Percentiles rank a stretch among this genome's conserved stretches.
Conservation (phyloP, 2,888 invertebrate species). For the Pimpla rufipes region DNA sequence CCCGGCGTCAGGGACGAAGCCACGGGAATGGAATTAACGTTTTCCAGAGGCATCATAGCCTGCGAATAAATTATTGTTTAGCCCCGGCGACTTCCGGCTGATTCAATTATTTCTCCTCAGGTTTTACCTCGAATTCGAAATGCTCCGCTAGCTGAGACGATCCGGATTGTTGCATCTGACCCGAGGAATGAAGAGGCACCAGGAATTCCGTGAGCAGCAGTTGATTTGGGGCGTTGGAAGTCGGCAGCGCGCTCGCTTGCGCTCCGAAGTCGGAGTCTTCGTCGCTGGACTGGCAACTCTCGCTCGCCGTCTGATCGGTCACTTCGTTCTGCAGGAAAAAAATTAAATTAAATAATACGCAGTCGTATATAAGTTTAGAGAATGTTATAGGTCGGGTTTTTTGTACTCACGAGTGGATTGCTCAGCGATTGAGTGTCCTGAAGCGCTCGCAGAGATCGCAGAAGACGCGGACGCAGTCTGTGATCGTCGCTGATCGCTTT, state of each 20-base stretch:
- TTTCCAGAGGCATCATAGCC: constrained; percentile 72
- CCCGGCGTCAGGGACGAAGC: constrained; percentile 75
- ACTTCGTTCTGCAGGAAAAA: constrained; percentile 75
- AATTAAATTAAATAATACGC: too few species aligned
- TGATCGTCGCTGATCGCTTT: constrained; percentile 80
- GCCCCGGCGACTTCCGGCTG: background rate
- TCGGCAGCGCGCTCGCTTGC: constrained; percentile 70
- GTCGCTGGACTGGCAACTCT: constrained; percentile 81
- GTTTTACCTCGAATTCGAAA: constrained; percentile 70
- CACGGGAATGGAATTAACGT: constrained; percentile 63
- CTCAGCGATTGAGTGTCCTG: constrained; percentile 75
- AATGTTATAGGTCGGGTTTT: background rate
- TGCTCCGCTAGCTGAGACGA: constrained; percentile 63
- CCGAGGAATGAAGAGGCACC: constrained; percentile 64
- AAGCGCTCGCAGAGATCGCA: constrained; percentile 77
- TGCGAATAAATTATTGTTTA: constrained; percentile 51
- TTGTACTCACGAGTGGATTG: constrained; percentile 77
- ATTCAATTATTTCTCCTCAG: constrained; percentile 7
- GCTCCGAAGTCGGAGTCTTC: constrained; percentile 80
- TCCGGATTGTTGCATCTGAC: constrained; percentile 58
- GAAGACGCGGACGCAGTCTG: constrained; percentile 77
- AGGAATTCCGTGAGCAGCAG: constrained; percentile 69
- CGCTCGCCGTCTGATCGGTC: constrained; percentile 80
- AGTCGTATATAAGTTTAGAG: constrained; percentile 15
- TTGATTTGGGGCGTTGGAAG: constrained; percentile 74